Evolutionary conservation across 2,113 vertebrate genomes (phyloP).

Genomic region (Boleophthalmus pectinirostris): DNA sequence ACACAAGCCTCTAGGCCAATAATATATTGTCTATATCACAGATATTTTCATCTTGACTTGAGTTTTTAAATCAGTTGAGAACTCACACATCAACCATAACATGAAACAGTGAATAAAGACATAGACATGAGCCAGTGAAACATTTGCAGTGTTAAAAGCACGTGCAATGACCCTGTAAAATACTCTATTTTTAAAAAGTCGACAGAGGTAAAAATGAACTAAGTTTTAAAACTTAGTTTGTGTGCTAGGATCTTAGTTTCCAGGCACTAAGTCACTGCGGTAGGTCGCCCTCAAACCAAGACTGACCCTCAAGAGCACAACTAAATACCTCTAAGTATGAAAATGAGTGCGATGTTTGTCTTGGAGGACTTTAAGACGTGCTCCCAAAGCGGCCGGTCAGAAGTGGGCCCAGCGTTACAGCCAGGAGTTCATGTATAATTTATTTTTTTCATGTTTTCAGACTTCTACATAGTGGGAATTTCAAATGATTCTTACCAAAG

Average conservation of each 20-base stretch:
- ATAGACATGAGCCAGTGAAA: too few relatives aligned
- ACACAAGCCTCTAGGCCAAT: too few relatives aligned
- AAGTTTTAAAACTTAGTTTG: too few relatives aligned
- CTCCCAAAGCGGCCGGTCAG: slow-evolving; percentile 32
- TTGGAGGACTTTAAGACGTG: slow-evolving; percentile 22
- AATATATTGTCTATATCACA: not conserved
- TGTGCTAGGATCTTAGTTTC: too few relatives aligned
- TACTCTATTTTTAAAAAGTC: too few relatives aligned
- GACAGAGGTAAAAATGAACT: too few relatives aligned
- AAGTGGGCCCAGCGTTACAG: slow-evolving; percentile 35
- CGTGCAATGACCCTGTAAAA: too few relatives aligned
- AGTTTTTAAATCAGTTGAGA: too few relatives aligned
- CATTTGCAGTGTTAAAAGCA: too few relatives aligned
- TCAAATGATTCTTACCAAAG: slow-evolving; percentile 32
- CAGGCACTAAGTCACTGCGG: not conserved
- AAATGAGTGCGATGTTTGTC: slow-evolving; percentile 34
- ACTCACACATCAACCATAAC: too few relatives aligned
- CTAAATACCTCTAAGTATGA: slow-evolving; percentile 13
- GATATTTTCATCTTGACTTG: not conserved
- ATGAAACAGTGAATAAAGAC: too few relatives aligned
- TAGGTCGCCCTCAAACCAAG: slow-evolving; percentile 15
- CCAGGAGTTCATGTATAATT: not conserved
- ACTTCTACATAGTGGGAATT: slow-evolving; percentile 35
- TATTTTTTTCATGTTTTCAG: slow-evolving; percentile 17
- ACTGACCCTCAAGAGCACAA: slow-evolving; percentile 5